Base-by-base conservation (phyloP, 1,140 invertebrate genomes). In the Drosophila ambigua region DNA sequence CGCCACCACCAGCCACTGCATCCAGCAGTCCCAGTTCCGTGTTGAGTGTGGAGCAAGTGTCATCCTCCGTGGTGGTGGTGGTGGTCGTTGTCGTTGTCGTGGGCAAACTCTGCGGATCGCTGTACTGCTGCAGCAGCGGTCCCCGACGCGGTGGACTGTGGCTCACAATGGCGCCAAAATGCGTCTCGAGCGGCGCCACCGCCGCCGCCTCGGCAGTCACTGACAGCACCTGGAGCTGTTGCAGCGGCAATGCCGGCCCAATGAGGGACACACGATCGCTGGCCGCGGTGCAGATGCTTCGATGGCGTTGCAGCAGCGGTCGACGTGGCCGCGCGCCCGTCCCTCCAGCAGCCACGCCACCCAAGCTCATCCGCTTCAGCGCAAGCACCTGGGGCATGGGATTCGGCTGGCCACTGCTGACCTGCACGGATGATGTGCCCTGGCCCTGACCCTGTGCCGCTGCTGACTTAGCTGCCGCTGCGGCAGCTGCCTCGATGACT, bases 31-130 rank as follows among this genome's bases (percentile, higher is more conserved):
- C 83, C 53, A 87, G 74, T 58, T 91, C 90, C 0, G 85, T 91
- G 48, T 91, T 91, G 4, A 91, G 65, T 3, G 90, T 91, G 49
- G 90, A 90, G 63, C 90, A 91, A 28, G 90, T 91, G 44, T 91
- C 90, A 20, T 91, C 90, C 58, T 90, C 85, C 3, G 90, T 91
- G 6, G 87, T 91, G 4, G 83, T 89, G 5, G 84, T 88, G 5
- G 84, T 89, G 50, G 85, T 89, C 28, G 83, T 87, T 49, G 84
- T 91, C 48, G 89, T 91, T 26, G 89, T 87, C 23, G 90, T 84
- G 60, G 84, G 77, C 52, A 71, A 41, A 41, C 81, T 91, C 49
- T 91, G 90, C n/a, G 90, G 90, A 89, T 91, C 90, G 43, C 90
- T 91, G 57, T 84, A 77, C 62, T 91, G 90, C 39, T 91, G 90